Base-by-base conservation (phyloP, 2,888 invertebrate genomes). In the Phorcus lineatus region DNA sequence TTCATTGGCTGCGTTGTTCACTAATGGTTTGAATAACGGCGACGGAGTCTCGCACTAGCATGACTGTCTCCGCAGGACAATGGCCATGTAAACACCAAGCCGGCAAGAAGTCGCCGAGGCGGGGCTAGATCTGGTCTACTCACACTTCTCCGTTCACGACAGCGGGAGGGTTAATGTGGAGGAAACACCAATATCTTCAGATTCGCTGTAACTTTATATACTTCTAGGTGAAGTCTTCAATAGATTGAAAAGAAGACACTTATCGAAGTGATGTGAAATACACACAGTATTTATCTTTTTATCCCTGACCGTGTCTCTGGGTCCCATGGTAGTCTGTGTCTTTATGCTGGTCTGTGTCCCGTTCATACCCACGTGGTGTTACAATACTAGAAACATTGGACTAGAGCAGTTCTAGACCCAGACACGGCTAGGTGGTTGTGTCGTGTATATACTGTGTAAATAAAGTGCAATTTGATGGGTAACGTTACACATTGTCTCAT, bases 11-110 rank as follows among this genome's bases (percentile, higher is more conserved):
- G 74, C 24, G 52, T 74, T 74, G 74, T 52, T 52, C 74, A 24
- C 74, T 52, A 74, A 52, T 74, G 74, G 74, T 74, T 74, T 52
- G 52, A 52, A 74, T 74, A 52, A 74, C 74, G 74, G 74, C 47
- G 74, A 19, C 52, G 24, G 74, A 74, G 74, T 17, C 74, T 52
- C 47, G 74, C 40, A 28, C 52, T 52, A 52, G 70, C 53, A 31
- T 62, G 22, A 57, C 81, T 81, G 81, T 81, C 81, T 81, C 79
- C 77, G 74, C 54, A 28, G 52, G 47, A 77, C 77, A 79, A 81
- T 79, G 62, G 57, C 67, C 47, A 22, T 54, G 77, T 62, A 79
- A 81, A 81, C 81, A 81, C 31, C 17, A 19, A 16, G 70, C 66
- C 78, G 78, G 78, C 78, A 78, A 31, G 28, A 54, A 70, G 78